A percentile compares a stretch with the other conserved stretches of the same genome.
These are phyloP conservation scores for Limnodromus scolopaceus DNA, from an alignment of 2,797 vertebrate genomes.

Conservation along the genomic window DNA sequence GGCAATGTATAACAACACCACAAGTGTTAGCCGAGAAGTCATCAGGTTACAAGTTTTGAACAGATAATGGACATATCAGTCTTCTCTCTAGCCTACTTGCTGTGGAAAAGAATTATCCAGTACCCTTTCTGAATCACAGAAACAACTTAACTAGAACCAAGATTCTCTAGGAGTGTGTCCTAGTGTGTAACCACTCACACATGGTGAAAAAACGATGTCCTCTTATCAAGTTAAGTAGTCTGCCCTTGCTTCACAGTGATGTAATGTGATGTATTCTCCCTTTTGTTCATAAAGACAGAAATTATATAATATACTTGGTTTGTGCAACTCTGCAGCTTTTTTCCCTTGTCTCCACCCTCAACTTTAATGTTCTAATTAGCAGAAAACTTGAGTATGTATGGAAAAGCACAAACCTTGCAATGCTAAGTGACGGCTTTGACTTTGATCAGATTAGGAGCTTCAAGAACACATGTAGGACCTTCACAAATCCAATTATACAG, in stretches of 20 bases:
- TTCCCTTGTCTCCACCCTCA: background rate
- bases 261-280: background rate
- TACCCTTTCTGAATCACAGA: background rate
- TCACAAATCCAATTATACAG: slow-evolving; percentile 6
- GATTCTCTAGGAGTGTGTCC: background rate
- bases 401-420: background rate
- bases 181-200: background rate
- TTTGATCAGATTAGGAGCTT: slow-evolving; percentile 28
- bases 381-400: background rate
- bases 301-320: background rate
- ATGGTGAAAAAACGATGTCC: background rate
- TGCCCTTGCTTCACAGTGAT: background rate
- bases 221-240: background rate
- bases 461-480: background rate
- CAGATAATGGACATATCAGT: background rate
- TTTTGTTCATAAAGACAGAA: background rate
- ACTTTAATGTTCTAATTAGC: background rate
- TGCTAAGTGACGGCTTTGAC: background rate
- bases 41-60: background rate
- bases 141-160: background rate
- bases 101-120: background rate
- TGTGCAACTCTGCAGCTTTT: background rate
- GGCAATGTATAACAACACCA: background rate
- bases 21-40: background rate
- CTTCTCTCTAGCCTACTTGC: background rate